Conservation (phyloP, 1,140 invertebrate genomes). For the Eupristina koningsbergeri region DNA sequence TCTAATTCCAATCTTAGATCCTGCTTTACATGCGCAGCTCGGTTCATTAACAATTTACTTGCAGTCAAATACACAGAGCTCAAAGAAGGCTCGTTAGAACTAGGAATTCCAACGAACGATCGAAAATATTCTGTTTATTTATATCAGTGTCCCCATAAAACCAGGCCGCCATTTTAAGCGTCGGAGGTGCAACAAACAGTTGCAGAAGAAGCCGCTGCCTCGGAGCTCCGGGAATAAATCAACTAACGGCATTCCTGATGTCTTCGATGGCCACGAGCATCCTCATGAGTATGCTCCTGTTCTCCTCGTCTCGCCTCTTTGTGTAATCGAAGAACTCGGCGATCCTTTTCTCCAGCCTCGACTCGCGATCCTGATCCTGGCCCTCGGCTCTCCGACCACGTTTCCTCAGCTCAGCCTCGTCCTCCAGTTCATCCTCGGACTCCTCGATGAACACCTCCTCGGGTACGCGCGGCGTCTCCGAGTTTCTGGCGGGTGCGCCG, state of each 20-base stretch:
- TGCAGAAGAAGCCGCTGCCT: neutral
- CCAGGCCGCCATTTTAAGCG: neutral
- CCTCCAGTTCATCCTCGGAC: neutral
- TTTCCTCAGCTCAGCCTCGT: neutral
- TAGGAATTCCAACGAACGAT: neutral
- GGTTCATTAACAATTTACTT: neutral
- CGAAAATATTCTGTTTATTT: neutral
- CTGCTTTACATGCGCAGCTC: neutral
- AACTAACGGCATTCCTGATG: constrained; percentile 47
- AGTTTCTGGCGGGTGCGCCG: neutral
- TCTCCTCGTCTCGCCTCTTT: constrained; percentile 59
- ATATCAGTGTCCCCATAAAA: neutral
- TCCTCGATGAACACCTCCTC: neutral
- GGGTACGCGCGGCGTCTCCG: neutral
- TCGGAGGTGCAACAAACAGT: neutral
- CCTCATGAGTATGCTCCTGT: constrained; percentile 57
- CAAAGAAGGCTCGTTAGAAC: neutral
- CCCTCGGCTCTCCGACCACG: neutral
- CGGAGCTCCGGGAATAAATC: neutral
- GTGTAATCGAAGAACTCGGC: constrained; percentile 60
- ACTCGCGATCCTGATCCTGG: constrained; percentile 35
- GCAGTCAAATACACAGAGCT: neutral
- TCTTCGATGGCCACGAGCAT: constrained; percentile 60
- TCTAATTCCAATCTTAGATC: neutral
- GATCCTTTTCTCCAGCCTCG: constrained; percentile 52